Conservation (phyloP, 2,888 invertebrate species). For the Lepas anatifera region DNA sequence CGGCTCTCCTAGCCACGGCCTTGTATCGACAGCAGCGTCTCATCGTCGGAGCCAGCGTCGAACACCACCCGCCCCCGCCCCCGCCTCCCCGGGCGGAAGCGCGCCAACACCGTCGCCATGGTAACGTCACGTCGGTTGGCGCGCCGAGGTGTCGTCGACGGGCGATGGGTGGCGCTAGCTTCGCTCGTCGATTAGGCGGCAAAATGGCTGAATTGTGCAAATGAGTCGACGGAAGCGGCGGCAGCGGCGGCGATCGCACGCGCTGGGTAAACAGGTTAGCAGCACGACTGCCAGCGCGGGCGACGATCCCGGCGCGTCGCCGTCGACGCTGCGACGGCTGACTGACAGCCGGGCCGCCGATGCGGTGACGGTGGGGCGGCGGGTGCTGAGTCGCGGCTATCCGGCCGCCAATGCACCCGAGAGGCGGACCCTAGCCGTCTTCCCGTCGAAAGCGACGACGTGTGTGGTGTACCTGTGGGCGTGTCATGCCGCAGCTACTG, state of each 20-base stretch:
- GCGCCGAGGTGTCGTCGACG: slow-evolving; percentile 1
- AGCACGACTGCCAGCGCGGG: not conserved
- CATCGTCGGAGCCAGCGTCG: not conserved
- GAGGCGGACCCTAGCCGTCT: too few relatives aligned
- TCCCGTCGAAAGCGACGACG: too few relatives aligned
- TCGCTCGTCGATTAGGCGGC: slow-evolving; percentile 2
- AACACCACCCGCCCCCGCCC: not conserved
- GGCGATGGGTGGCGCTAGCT: slow-evolving; percentile 12
- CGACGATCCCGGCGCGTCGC: not conserved
- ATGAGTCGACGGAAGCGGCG: not conserved
- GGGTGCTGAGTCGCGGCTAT: too few relatives aligned
- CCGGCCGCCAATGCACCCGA: too few relatives aligned
- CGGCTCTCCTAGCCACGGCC: too few relatives aligned
- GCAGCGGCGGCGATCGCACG: not conserved
- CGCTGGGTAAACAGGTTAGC: too few relatives aligned
- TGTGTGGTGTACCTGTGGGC: too few relatives aligned
- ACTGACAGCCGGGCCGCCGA: too few relatives aligned
- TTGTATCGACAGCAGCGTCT: not conserved
- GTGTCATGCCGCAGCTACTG: too few relatives aligned
- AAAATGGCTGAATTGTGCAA: slow-evolving; percentile 12
- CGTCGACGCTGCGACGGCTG: not conserved
- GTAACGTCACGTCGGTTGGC: slow-evolving; percentile 11
- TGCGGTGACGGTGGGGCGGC: too few relatives aligned
- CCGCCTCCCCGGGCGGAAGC: not conserved
- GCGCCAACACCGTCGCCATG: not conserved